Conservation (phyloP, 2,113 vertebrate genomes). For the Otis tarda region DNA sequence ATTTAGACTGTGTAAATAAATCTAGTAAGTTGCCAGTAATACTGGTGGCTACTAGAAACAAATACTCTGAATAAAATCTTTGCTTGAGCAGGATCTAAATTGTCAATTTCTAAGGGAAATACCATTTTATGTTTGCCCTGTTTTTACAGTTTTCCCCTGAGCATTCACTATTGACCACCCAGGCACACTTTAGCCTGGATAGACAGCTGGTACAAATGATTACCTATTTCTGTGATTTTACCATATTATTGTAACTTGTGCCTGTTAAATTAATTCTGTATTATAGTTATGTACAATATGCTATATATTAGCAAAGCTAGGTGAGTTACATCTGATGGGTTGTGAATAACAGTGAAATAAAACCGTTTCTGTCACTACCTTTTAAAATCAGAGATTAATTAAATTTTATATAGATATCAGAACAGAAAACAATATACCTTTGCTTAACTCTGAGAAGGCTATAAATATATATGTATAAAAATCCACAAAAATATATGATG, state of each 20-base stretch:
- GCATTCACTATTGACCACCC: background rate
- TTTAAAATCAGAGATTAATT: background rate
- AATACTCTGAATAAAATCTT: background rate
- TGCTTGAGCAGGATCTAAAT: background rate
- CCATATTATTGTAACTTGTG: background rate
- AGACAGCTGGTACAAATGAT: background rate
- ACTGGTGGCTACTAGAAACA: background rate
- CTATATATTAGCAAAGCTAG: background rate
- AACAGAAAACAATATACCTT: background rate
- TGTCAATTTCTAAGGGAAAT: background rate
- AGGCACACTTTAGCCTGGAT: background rate
- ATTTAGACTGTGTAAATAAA: background rate
- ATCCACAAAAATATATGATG: background rate
- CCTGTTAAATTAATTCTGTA: background rate
- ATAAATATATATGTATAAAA: background rate
- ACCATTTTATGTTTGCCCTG: background rate
- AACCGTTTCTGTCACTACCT: background rate
- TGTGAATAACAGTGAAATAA: background rate
- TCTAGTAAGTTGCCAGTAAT: background rate
- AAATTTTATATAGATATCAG: background rate
- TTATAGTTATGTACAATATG: background rate
- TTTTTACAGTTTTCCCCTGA: background rate
- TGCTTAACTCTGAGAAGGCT: background rate
- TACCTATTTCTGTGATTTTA: background rate
- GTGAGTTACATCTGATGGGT: background rate